Evolutionary conservation across 1,140 invertebrate species (phyloP), one percentile per base, ranked within the genome.

Genomic region (Drosophila sproati): DNA sequence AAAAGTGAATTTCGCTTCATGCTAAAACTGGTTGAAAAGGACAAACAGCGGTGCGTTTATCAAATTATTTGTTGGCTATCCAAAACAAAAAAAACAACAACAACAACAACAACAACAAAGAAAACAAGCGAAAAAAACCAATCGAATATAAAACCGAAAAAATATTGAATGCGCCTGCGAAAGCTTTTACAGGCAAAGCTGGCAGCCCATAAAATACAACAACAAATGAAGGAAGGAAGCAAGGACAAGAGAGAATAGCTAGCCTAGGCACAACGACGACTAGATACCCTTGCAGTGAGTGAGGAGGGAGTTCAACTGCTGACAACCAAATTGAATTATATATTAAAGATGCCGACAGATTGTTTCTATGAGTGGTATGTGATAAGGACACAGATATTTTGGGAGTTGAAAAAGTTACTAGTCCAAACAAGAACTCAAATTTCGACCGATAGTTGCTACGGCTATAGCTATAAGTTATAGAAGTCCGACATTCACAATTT

Each of bases 51-150:
- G 43, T 73, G 73, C 64, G 64, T 73, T 82, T 89, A 88, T 88
- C 60, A 89, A 85, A 85, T 81, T 89, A 81, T 85, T 89, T 81
- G 78, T 62, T 71, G 67, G 72, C 29, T 37, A 43, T 31, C 28
- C 56, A 45, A 39, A 69, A 56, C 37, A 4, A 7, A 39, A 39
- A 12, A 0, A 0, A 12, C 12, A 12, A 12, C 12, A 0, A 12
- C 12, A 12, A 39, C 37, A 3, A 39, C 3, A 39, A 7, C 37
- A 8, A 39, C 37, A 8, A 39, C 6, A 54, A 71, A 51, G 32
- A 62, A n/a, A 54, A 59, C 31, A 59, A 35, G 20, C 2, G 7
- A 20, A 64, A 54, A 37, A 31, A 50, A 57, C 6, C 4, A 39
- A 41, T 6, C 39, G 6, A 57, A 64, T 50, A 7, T 41, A 56